Evolutionary conservation across 2,797 vertebrate genomes (phyloP), one percentile per base, ranked within the genome.

Genomic region (Choloepus didactylus): DNA sequence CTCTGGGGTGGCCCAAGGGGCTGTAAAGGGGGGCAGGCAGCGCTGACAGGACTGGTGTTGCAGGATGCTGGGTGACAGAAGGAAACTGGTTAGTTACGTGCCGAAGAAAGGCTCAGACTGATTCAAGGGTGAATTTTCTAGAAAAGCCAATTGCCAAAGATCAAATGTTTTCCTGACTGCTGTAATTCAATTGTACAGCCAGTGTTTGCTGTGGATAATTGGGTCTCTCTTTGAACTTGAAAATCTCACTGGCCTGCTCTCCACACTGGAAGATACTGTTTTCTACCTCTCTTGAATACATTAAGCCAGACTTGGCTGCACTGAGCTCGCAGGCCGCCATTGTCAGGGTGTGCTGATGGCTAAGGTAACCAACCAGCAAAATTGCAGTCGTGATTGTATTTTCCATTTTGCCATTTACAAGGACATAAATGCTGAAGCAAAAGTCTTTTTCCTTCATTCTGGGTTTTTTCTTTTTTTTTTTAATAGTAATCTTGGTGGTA

Each of bases 191-290:
- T 96, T 82, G 84, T 87, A 80, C 1, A 21, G 80, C 77, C 35
- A 70, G 51, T 82, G 73, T 96, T 96, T 76, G 73, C 60, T 85
- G 49, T 72, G 81, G 91, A 82, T 96, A 95, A 97, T 90, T 95
- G 80, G 46, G 91, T 95, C 97, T 97, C 91, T 87, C 91, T 96
- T 95, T 97, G 97, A 95, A 91, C 96, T 96, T 96, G 94, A 90
- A 88, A 83, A 15, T 81, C 87, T 85, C 38, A 81, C 92, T 82
- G 80, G 56, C 88, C 93, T 54, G 21, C 88, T 93, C 14, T 83
- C 87, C 44, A 11, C 86, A 6, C 11, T 77, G 70, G 89, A 93
- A 95, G 80, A 91, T 19, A 54, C 59, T 15, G 23, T 67, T 91
- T 89, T 91, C 54, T 46, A 81, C 25, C 77, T 35, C 41, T 84